phyloP scores from a whole-genome alignment of 2,113 vertebrate species.

The Cynocephalus volans region DNA sequence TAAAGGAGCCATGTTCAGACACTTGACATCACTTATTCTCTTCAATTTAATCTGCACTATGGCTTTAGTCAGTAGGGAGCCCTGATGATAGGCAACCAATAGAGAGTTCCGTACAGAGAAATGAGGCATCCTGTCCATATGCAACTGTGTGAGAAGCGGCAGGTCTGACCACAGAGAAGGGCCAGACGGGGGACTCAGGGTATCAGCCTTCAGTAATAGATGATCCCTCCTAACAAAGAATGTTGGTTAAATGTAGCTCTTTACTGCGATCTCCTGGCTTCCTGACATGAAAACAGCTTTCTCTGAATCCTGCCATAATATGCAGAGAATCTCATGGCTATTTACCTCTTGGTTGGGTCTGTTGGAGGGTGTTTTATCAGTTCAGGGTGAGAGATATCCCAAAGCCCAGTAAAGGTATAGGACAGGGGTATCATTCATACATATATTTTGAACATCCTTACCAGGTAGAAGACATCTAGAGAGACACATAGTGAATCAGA shows the following conservation, averaged over 20 bases:
- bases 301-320: background rate
- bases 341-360: background rate
- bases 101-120: background rate
- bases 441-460: background rate
- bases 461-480: background rate
- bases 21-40: background rate
- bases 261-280: conserved; percentile 44
- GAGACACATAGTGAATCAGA: background rate
- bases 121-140: background rate
- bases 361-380: background rate
- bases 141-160: conserved; percentile 62
- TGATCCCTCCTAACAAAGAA: conserved; percentile 60
- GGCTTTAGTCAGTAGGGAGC: background rate
- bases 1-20: background rate
- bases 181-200: conserved; percentile 26
- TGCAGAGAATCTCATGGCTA: background rate
- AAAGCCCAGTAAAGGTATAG: background rate
- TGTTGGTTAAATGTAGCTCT: conserved; percentile 67
- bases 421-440: background rate
- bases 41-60: background rate
- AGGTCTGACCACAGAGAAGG: conserved; percentile 64
- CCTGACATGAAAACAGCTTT: background rate
- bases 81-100: background rate
- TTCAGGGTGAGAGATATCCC: background rate
- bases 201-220: conserved; percentile 57